Evolutionary conservation across 64 coral and sea anemone species (phyloP).

Genomic region (Porites lutea): DNA sequence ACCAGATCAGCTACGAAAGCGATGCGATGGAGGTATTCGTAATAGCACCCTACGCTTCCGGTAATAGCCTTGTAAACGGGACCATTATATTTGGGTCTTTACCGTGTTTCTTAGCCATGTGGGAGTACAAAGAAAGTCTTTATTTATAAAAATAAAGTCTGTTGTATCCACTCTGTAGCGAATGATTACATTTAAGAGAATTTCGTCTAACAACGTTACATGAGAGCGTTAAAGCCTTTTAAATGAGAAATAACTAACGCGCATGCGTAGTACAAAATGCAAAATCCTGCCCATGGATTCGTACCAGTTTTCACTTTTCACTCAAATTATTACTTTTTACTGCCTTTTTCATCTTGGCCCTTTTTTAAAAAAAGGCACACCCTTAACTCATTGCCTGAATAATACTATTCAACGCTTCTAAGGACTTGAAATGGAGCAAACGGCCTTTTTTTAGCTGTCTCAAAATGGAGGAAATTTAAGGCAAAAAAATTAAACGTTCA

Average conservation of each 20-base stretch:
- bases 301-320: neutral
- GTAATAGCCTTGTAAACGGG: no score
- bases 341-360: neutral
- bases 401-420: no score
- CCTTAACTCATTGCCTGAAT: no score
- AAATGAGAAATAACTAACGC: neutral
- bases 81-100: neutral
- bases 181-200: neutral
- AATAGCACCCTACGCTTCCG: neutral
- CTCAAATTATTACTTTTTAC: neutral
- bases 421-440: no score
- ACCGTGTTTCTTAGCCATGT: neutral
- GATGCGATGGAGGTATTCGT: slow-evolving; percentile 32
- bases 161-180: neutral
- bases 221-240: neutral
- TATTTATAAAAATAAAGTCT: neutral
- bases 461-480: no score
- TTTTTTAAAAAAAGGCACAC: no score
- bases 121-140: neutral
- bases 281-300: neutral
- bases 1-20: slow-evolving; percentile 38
- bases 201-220: neutral
- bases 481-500: no score
- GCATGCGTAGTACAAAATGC: neutral
- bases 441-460: no score